Percentiles rank a stretch among this genome's conserved stretches.
Conservation (phyloP, 2,797 vertebrate genomes). For the Loriculus beryllinus region DNA sequence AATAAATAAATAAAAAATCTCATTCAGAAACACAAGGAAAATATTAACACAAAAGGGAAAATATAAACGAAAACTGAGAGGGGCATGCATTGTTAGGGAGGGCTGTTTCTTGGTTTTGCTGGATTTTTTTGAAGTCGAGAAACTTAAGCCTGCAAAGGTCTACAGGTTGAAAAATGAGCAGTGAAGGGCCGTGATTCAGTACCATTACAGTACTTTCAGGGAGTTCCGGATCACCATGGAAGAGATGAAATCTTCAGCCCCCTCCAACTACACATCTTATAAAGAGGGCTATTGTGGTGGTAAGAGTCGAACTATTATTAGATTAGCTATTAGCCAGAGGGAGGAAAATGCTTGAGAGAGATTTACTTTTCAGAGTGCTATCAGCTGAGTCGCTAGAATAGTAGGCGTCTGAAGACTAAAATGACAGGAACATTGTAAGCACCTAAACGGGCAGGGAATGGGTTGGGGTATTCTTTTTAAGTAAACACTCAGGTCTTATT, state of each 20-base stretch:
- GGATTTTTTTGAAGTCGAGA: not conserved
- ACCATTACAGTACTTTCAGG: not conserved
- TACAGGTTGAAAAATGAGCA: not conserved
- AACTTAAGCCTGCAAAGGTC: not conserved
- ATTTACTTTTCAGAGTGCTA: slow-evolving; percentile 41
- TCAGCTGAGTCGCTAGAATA: slow-evolving; percentile 42
- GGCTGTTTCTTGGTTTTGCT: not conserved
- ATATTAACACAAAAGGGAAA: not conserved
- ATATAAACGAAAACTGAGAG: not conserved
- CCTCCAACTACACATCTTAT: not conserved
- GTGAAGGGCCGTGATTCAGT: not conserved
- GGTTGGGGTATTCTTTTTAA: not conserved
- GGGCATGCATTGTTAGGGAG: rapidly evolving
- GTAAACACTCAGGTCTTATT: not conserved
- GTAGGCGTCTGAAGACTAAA: slow-evolving; percentile 56
- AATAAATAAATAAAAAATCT: slow-evolving; percentile 27
- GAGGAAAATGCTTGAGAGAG: slow-evolving; percentile 50
- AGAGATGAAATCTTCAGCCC: not conserved
- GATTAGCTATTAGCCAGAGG: slow-evolving; percentile 50
- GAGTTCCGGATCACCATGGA: not conserved
- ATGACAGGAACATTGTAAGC: slow-evolving; percentile 51
- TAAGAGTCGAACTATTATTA: slow-evolving; percentile 60
- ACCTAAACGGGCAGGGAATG: not conserved
- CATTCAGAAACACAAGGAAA: slow-evolving; percentile 27
- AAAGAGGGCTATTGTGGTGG: not conserved